Evolutionary conservation across 1,140 invertebrate genomes (phyloP), one percentile per base, ranked within the genome.

Genomic region (Gyrodactylus bullatarudis): DNA sequence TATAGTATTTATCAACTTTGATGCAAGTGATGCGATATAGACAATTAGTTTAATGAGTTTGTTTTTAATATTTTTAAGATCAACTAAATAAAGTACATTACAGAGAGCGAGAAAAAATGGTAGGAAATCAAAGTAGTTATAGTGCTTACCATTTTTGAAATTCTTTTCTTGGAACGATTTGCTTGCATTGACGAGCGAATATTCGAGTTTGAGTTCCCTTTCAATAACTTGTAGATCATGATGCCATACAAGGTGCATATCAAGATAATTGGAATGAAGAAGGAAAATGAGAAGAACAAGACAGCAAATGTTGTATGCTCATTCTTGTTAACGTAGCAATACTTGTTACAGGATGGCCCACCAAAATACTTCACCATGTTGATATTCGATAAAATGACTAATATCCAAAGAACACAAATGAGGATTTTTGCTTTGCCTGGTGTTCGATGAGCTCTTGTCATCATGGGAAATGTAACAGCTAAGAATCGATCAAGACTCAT

Each of bases 401-500:
- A 25, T 1, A 26, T 24, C 70, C 70, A 71, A 19, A 71, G 21
- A 2, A 71, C 1, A 25, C 22, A 2, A 1, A 71, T 23, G 21
- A 21, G 21, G 24, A 26, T 1, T 20, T 23, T 8, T 1, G 70
- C 24, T 2, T 94, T 91, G 69, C 83, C 84, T 78, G 91, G 87
- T 0, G 87, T 95, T 72, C 91, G 84, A 78, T 76, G 85, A 0
- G 87, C 87, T 85, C 91, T 92, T 71, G 89, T 91, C 0, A 86
- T 84, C 74, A 95, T 88, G 0, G 91, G 89, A 81, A 92, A 88
- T 0, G 92, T 90, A 16, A 96, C 90, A 23, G 91, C 91, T 77
- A 96, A 83, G 80, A 90, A 95, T 75, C 91, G 85, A 79, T 95
- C 91, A 23, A 94, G 80, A 22, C 89, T 91, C 90, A 96, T 94